Base-by-base conservation (phyloP, 2,888 invertebrate species). In the Papilio gigon region DNA sequence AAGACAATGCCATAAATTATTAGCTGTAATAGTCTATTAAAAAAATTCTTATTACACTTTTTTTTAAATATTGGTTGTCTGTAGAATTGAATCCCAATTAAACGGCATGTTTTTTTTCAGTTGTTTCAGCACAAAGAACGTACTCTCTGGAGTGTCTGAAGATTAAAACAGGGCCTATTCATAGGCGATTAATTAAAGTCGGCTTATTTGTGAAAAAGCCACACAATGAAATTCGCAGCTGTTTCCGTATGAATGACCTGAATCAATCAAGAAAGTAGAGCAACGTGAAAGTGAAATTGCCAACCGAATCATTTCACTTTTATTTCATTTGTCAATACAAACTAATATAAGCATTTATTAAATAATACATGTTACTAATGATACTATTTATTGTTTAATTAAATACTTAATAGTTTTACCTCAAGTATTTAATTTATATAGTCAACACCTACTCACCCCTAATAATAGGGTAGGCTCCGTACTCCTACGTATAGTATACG, bases 171-270 rank as follows among this genome's bases (percentile, higher is more conserved):
- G 8, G 37, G 30, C 9, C 30, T 53, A 53, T 30, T 53, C 27
- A 17, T 53, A 30, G n/a, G n/a, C 53, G 53, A 53, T 27, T 53
- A 30, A 56, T 56, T 56, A 30, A 56, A 30, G 30, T 56, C 27
- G 53, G 9, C 53, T 56, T 56, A 56, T 30, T 56, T 11, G 27
- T 8, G 27, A 53, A 53, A 53, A 53, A 53, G 27, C 2, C n/a
- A 53, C 27, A 53, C 27, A n/a, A 14, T 50, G 9, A 14, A 50
- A 4, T 12, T 47, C 47, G 50, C 50, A 25, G 25, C 14, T 2
- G 53, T 8, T 14, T 8, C 8, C 14, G 27, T 0, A 53, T 53
- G 27, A 56, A 56, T 56, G 27, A 12, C 30, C 9, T 17, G 53
- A 56, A 17, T 53, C n/a, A 17, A 53, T 53, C n/a, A 53, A 53